Conservation (phyloP, 1,140 invertebrate species). For the Lepidurus arcticus region DNA sequence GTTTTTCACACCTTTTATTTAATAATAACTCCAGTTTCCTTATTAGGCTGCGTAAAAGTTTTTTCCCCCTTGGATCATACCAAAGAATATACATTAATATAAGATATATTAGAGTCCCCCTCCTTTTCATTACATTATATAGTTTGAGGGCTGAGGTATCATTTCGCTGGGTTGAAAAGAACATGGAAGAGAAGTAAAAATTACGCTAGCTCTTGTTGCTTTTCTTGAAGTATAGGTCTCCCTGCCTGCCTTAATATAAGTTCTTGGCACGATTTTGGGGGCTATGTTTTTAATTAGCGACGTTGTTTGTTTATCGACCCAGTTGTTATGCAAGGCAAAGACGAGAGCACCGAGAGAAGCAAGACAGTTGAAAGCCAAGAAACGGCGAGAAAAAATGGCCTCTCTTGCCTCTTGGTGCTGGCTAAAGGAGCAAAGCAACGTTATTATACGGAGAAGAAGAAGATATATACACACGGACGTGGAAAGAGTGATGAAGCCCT, state of each 20-base stretch:
- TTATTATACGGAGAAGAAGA: background rate
- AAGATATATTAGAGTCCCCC: too few species aligned
- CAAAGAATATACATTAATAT: too few species aligned
- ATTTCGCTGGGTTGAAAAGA: background rate
- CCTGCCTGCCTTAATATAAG: background rate
- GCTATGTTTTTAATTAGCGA: background rate
- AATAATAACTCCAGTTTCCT: background rate
- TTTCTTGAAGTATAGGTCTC: background rate
- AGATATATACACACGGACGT: background rate
- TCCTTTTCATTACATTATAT: background rate
- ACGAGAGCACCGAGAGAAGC: background rate
- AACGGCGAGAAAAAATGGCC: background rate
- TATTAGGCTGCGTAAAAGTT: background rate
- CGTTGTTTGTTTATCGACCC: constrained; percentile 19
- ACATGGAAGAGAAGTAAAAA: background rate
- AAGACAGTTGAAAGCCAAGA: background rate
- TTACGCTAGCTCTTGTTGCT: background rate
- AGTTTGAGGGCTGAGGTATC: background rate
- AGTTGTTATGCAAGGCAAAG: constrained; percentile 1
- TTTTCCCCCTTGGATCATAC: background rate
- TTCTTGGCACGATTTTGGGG: background rate
- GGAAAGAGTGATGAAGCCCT: constrained; percentile 11
- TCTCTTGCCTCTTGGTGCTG: background rate
- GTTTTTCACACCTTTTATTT: constrained; percentile 11
- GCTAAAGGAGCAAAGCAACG: background rate